Conservation (phyloP, 1,140 invertebrate genomes). For the Schlechtendalia chinensis region DNA sequence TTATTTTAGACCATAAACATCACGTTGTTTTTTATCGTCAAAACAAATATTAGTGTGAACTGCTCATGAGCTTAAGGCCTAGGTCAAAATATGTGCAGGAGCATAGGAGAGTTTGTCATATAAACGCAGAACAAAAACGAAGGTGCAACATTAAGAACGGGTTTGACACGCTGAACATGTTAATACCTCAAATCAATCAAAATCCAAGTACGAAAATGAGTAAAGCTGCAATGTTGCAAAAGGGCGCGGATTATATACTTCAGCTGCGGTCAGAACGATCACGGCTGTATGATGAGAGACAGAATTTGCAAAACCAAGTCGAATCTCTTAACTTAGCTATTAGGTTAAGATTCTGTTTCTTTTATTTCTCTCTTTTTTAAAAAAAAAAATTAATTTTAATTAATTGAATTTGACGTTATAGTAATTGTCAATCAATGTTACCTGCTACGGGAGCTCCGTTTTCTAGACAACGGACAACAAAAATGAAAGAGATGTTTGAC, state of each 20-base stretch:
- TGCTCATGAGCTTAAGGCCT: slow-evolving; percentile 53
- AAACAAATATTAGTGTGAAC: slow-evolving; percentile 51
- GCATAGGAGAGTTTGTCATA: slow-evolving; percentile 78
- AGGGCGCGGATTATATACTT: slow-evolving; percentile 93
- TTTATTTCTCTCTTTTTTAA: slow-evolving; percentile 55
- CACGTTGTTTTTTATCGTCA: background rate
- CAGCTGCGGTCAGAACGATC: slow-evolving; percentile 82
- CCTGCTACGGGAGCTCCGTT: slow-evolving; percentile 94
- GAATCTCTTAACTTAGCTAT: slow-evolving; percentile 87
- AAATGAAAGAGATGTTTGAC: slow-evolving; percentile 93
- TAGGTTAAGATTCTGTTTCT: slow-evolving; percentile 58
- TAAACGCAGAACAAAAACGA: slow-evolving; percentile 96
- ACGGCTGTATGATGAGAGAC: slow-evolving; percentile 87
- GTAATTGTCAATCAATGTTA: slow-evolving; percentile 88
- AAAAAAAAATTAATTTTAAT: slow-evolving; percentile 35
- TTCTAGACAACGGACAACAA: slow-evolving; percentile 81
- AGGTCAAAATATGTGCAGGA: slow-evolving; percentile 58
- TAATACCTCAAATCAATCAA: slow-evolving; percentile 89
- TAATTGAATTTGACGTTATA: slow-evolving; percentile 57
- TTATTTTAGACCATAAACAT: slow-evolving; percentile 8
- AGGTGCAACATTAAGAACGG: slow-evolving; percentile 97
- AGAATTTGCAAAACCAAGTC: slow-evolving; percentile 79
- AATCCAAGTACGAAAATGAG: slow-evolving; percentile 90
- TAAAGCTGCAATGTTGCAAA: slow-evolving; percentile 95
- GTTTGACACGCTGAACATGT: slow-evolving; percentile 87